Evolutionary conservation across 2,888 invertebrate species (phyloP), one percentile per base, ranked within the genome.

Genomic region (Acanthosepion lycidas): DNA sequence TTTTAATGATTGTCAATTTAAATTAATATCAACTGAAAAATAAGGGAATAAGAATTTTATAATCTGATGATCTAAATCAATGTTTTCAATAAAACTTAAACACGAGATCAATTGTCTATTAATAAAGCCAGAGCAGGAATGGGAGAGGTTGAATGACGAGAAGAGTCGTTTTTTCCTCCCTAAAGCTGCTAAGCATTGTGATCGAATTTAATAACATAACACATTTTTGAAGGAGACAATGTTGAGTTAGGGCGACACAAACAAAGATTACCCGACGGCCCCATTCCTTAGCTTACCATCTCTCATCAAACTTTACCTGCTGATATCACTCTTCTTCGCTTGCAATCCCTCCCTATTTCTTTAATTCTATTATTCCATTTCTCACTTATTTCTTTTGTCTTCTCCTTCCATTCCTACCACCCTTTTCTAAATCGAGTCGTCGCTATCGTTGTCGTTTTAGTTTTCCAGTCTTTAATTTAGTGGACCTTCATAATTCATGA

Each of bases 161-260:
- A n/a, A 78, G 78, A 78, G 12, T 9, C n/a, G n/a, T n/a, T 1
- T n/a, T 15, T n/a, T 15, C n/a, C n/a, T n/a, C n/a, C 78, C 78
- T n/a, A 78, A 12, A 78, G 15, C 78, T n/a, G n/a, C 9, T 78
- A 15, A n/a, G 78, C 78, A 78, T n/a, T n/a, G 78, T 33, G 78
- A 78, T 78, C 78, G 78, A 78, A 78, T 78, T n/a, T 78, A 33
- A 78, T 78, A 78, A 78, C 78, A 78, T 78, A 78, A 78, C 78
- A n/a, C 78, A 78, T 78, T 78, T 78, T 78, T 78, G n/a, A 78
- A 78, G 78, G 78, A 15, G n/a, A 78, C 78, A 78, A 78, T 78
- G n/a, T 42, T 42, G 42, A 42, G 28, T n/a, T n/a, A 78, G 20
- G 78, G 78, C 78, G 78, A 78, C 78, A 78, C 78, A 78, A 78